Evolutionary conservation across 2,888 invertebrate genomes (phyloP).

Genomic region (Apoda limacodes): DNA sequence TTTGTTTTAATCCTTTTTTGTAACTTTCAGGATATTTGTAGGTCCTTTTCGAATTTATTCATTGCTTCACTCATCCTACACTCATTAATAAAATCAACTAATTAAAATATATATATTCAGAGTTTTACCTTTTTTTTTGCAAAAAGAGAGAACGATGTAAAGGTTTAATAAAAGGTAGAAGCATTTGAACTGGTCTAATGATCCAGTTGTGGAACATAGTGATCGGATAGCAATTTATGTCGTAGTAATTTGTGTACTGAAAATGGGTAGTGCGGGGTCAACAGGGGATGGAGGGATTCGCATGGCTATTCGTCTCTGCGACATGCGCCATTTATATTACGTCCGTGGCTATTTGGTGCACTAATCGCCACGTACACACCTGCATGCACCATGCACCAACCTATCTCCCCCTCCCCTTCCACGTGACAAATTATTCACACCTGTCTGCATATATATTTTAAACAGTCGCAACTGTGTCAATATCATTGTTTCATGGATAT

Average conservation of each 20-base stretch:
- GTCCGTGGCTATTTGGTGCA: constrained; percentile 53
- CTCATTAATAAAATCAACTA: no score
- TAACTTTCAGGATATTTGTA: constrained; percentile 17
- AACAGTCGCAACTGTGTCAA: no score
- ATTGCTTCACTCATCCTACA: no score
- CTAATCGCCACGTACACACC: constrained; percentile 51
- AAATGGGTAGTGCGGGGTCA: constrained; percentile 12
- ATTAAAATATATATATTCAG: no score
- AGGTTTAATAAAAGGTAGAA: no score
- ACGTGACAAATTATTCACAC: constrained; percentile 9
- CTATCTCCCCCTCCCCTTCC: constrained; percentile 8
- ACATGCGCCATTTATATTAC: constrained; percentile 42
- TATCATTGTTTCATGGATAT: no score
- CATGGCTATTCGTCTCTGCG: constrained; percentile 8
- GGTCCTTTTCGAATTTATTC: no score
- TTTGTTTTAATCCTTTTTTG: constrained; percentile 22
- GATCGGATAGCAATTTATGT: constrained; percentile 49
- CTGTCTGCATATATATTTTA: no score
- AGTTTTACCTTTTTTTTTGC: no score
- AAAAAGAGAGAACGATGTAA: no score
- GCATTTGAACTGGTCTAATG: no score
- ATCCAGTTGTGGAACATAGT: no score
- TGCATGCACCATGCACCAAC: constrained; percentile 29
- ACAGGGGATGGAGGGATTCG: constrained; percentile 22
- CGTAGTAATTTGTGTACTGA: constrained; percentile 33